Conservation (phyloP, 2,888 invertebrate genomes). For the Heliothis peltigera region DNA sequence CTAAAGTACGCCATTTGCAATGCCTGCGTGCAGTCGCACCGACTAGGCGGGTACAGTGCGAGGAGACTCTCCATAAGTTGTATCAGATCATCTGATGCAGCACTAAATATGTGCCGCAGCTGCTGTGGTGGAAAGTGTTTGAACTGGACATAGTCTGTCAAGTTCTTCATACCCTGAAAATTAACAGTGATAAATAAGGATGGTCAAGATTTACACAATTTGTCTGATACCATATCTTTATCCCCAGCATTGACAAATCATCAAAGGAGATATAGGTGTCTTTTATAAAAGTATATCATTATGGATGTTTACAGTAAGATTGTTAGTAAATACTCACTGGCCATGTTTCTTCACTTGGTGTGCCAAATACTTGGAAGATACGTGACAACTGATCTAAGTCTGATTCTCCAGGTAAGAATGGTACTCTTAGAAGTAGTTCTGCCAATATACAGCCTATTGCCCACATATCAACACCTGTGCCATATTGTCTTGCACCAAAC, state of each 20-base stretch:
- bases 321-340: slow-evolving; percentile 89
- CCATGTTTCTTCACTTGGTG: slow-evolving; percentile 98
- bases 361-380: slow-evolving; percentile 98
- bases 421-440: slow-evolving; percentile 96
- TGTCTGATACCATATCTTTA: no score
- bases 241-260: no score
- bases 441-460: slow-evolving; percentile 99
- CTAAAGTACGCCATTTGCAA: slow-evolving; percentile 97
- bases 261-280: no score
- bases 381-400: slow-evolving; percentile 98
- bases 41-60: slow-evolving; percentile 94
- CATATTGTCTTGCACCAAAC: slow-evolving; percentile 98
- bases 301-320: no score
- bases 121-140: slow-evolving; percentile 96
- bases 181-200: background rate
- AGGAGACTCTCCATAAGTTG: slow-evolving; percentile 94
- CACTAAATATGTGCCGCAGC: slow-evolving; percentile 97
- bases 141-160: slow-evolving; percentile 98
- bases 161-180: slow-evolving; percentile 91
- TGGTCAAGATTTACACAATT: no score
- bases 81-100: slow-evolving; percentile 97
- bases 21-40: slow-evolving; percentile 95
- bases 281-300: no score
- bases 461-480: slow-evolving; percentile 99
- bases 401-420: slow-evolving; percentile 98